Evolutionary conservation across 2,113 vertebrate genomes (phyloP).

Genomic region (Myocastor coypus): DNA sequence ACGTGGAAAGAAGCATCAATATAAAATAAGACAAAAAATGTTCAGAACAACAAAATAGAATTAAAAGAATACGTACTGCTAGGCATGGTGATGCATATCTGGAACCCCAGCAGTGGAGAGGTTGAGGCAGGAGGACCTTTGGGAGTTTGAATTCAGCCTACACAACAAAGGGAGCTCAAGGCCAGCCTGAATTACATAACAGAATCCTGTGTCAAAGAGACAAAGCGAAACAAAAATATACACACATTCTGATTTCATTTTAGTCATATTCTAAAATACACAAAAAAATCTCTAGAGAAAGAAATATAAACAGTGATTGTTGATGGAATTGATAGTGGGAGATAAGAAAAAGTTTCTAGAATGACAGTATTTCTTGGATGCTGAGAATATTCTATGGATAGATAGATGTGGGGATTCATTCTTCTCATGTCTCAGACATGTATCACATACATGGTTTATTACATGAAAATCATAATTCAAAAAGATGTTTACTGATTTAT

Average conservation of each 20-base stretch:
- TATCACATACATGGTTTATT: neutral
- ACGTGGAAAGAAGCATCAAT: neutral
- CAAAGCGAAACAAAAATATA: neutral
- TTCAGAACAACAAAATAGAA: neutral
- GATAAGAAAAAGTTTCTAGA: neutral
- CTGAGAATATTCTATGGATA: neutral
- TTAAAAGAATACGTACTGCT: neutral
- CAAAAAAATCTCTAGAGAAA: neutral
- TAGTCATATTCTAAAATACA: neutral
- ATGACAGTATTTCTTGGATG: neutral
- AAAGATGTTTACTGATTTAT: neutral
- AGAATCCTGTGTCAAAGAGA: too few relatives aligned
- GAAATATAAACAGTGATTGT: neutral
- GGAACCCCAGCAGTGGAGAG: too few relatives aligned
- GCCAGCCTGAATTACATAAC: too few relatives aligned
- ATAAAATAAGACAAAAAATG: neutral
- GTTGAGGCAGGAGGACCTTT: too few relatives aligned
- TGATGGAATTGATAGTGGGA: neutral
- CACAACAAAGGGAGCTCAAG: too few relatives aligned
- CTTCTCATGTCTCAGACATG: neutral
- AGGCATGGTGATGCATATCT: too few relatives aligned
- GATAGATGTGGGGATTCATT: accelerated
- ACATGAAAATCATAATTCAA: neutral
- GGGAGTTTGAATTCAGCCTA: too few relatives aligned
- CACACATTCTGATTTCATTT: neutral